Conservation (phyloP, 2,113 vertebrate species). For the Podarcis raffonei region DNA sequence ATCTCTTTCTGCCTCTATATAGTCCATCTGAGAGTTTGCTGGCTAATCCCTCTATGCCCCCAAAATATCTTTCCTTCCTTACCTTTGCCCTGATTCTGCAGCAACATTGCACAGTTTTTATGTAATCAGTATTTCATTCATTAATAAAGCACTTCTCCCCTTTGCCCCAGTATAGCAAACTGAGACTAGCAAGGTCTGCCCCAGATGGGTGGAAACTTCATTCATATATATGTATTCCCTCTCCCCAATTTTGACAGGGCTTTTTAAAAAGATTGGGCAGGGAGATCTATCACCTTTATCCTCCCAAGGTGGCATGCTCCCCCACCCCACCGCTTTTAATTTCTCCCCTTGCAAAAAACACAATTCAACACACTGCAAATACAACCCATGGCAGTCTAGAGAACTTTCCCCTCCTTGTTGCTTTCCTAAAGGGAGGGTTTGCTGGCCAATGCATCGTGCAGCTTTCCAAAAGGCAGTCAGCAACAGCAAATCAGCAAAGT, state of each 20-base stretch:
- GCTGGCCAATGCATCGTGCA: constrained; percentile 55
- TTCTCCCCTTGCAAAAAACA: constrained; percentile 55
- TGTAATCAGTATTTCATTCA: constrained; percentile 62
- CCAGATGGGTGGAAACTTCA: constrained; percentile 27
- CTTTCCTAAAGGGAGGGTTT: constrained; percentile 34
- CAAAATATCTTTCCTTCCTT: constrained; percentile 39
- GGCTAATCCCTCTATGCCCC: constrained; percentile 46
- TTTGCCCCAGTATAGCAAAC: constrained; percentile 51
- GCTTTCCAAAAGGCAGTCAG: constrained; percentile 66
- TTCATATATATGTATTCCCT: background rate
- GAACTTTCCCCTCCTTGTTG: constrained; percentile 64
- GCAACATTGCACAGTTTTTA: constrained; percentile 54
- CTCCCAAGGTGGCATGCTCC: constrained; percentile 48
- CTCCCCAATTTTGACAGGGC: constrained; percentile 21
- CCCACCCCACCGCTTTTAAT: background rate
- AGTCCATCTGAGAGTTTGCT: constrained; percentile 8
- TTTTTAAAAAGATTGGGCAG: background rate
- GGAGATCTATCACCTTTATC: background rate
- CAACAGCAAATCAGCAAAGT: constrained; percentile 63
- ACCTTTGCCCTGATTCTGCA: constrained; percentile 51
- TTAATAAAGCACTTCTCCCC: constrained; percentile 38
- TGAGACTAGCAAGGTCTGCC: constrained; percentile 52
- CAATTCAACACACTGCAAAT: constrained; percentile 62
- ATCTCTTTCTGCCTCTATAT: constrained; percentile 28
- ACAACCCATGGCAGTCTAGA: constrained; percentile 58